Percentiles rank a stretch among this genome's conserved stretches.
Evolutionary conservation across 2,888 invertebrate species (phyloP).

Genomic region (Stenotaenia linearis): DNA sequence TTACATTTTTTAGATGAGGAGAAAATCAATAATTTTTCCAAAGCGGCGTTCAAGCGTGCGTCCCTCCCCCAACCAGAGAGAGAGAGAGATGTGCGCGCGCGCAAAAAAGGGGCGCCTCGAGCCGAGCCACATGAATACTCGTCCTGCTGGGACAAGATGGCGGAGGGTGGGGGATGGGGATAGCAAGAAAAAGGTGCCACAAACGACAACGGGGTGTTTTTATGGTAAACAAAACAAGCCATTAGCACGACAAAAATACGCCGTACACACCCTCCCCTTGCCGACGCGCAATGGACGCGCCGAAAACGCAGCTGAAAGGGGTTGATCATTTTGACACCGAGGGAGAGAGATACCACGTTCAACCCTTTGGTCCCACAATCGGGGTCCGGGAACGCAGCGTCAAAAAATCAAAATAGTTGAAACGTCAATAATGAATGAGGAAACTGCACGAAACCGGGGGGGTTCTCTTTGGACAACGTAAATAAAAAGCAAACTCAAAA

Average conservation of each 20-base stretch:
- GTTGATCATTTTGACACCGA: constrained; percentile 30
- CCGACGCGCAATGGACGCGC: constrained; percentile 27
- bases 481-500: too few relatives aligned
- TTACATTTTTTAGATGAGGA: constrained; percentile 30
- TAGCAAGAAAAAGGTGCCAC: constrained; percentile 24
- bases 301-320: constrained; percentile 29
- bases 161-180: background rate
- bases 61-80: constrained; percentile 22
- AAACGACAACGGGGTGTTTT: constrained; percentile 29
- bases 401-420: constrained; percentile 13
- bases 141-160: constrained; percentile 29
- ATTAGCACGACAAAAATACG: constrained; percentile 17
- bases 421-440: background rate
- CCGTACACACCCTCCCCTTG: background rate
- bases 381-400: constrained; percentile 4
- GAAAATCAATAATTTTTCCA: constrained; percentile 32
- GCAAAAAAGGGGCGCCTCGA: constrained; percentile 29
- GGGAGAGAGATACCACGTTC: constrained; percentile 26
- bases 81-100: constrained; percentile 26
- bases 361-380: constrained; percentile 14
- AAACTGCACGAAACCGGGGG: background rate
- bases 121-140: constrained; percentile 27
- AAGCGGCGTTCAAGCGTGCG: constrained; percentile 28
- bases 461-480: too few relatives aligned
- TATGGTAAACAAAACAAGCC: constrained; percentile 31